Base-by-base conservation (phyloP, 2,113 vertebrate genomes). In the Hyperoodon ampullatus region DNA sequence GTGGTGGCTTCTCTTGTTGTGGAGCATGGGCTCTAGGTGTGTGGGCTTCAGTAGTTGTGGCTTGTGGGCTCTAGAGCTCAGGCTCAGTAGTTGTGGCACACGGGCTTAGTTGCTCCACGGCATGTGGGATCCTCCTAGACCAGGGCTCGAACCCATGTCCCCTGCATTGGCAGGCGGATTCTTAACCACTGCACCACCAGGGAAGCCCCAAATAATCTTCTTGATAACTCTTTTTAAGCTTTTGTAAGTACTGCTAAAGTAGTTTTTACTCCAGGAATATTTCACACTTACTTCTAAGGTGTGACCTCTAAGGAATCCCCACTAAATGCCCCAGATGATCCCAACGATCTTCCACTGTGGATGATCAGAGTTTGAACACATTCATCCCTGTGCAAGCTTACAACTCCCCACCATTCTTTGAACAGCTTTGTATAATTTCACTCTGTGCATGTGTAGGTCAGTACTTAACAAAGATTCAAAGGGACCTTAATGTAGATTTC, bases 21-120 rank as follows among this genome's bases (percentile, higher is more conserved):
- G 14, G 50, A 50, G 50, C 14, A 50, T 0, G 14, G 50, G 50
- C 14, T 50, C 50, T 15, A 15, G 50, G 50, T 4, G 1, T 0
- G 4, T 50, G 50, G 50, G 1, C 50, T 50, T 50, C 14, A 50
- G 50, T 50, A 50, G 50, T 50, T 50, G 50, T 50, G 50, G 50
- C 50, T 50, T 14, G 4, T 4, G 3, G 4, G 14, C 13, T 50
- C 4, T 50, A 50, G 50, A 50, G 50, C 50, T 15, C 14, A 50
- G 50, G 14, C 14, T 50, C 15, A 53, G 15, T 53, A 53, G 53
- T 53, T 53, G 53, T 53, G 53, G 53, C 53, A 18, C 1, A 0
- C 5, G 53, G 53, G 53, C 53, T 53, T 18, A 53, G 53, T 16
- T 53, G 53, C 53, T 53, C 53, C 5, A 0, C 0, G 1, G 53